Evolutionary conservation across 2,888 invertebrate genomes (phyloP).

Genomic region (Parnassius mnemosyne): DNA sequence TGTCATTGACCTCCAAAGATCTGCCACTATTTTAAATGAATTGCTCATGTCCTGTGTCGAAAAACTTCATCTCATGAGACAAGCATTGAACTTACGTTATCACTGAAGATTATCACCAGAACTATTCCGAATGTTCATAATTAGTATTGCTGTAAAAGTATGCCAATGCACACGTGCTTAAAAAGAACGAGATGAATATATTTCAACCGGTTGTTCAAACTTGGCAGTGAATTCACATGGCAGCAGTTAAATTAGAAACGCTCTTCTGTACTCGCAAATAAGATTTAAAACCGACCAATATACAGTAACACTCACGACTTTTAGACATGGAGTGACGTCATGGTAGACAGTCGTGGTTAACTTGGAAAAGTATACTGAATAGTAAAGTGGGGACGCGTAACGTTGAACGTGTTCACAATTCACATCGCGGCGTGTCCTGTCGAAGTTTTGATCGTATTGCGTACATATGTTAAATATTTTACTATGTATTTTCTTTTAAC

Average conservation of each 20-base stretch:
- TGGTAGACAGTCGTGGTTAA: conserved; percentile 63
- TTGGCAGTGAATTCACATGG: conserved; percentile 67
- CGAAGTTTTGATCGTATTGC: conserved; percentile 50
- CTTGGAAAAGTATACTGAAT: conserved; percentile 61
- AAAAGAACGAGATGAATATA: conserved; percentile 51
- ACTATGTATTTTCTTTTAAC: conserved; percentile 2
- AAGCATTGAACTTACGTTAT: conserved; percentile 42
- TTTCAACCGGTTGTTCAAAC: conserved; percentile 67
- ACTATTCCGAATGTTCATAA: conserved; percentile 23
- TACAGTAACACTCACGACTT: conserved; percentile 45
- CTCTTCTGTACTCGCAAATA: conserved; percentile 30
- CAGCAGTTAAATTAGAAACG: conserved; percentile 31
- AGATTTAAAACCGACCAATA: conserved; percentile 32
- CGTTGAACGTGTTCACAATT: conserved; percentile 50
- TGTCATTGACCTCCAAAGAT: conserved; percentile 63
- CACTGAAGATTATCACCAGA: conserved; percentile 28
- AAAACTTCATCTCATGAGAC: conserved; percentile 43
- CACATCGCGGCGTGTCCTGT: conserved; percentile 39
- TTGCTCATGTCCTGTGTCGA: conserved; percentile 61
- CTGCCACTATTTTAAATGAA: conserved; percentile 51
- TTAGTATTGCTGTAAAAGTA: conserved; percentile 39
- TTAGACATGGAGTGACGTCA: conserved; percentile 42
- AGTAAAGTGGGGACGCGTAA: conserved; percentile 59
- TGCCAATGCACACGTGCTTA: conserved; percentile 60
- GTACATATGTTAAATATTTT: conserved; percentile 27